Percentiles rank a stretch among this genome's conserved stretches.
Evolutionary conservation across 2,888 invertebrate species (phyloP).

Genomic region (Antheraea assamensis): DNA sequence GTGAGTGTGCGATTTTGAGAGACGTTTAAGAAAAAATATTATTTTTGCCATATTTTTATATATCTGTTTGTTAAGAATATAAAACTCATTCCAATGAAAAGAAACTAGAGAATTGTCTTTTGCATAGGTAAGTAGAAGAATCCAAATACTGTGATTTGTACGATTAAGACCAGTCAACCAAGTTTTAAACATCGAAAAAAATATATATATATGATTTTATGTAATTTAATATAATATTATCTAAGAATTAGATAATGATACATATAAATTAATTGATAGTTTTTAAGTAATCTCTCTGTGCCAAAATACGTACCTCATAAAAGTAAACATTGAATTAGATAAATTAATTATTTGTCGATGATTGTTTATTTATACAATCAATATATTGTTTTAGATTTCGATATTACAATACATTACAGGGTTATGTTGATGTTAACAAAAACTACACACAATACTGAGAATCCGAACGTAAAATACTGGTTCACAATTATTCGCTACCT

Average conservation of each 20-base stretch:
- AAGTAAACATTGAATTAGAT: slow-evolving; percentile 79
- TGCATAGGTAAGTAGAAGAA: slow-evolving; percentile 77
- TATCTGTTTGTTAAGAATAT: slow-evolving; percentile 59
- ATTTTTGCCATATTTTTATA: slow-evolving; percentile 71
- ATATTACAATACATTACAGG: slow-evolving; percentile 22
- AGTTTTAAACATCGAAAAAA: slow-evolving; percentile 78
- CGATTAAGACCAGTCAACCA: slow-evolving; percentile 81
- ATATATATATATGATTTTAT: slow-evolving; percentile 60
- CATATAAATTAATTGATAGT: slow-evolving; percentile 73
- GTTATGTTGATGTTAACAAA: slow-evolving; percentile 14
- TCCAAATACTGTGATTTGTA: slow-evolving; percentile 81
- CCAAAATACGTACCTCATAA: slow-evolving; percentile 92
- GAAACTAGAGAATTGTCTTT: slow-evolving; percentile 71
- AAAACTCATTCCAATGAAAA: slow-evolving; percentile 73
- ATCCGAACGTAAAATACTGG: neutral
- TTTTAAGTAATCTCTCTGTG: slow-evolving; percentile 86
- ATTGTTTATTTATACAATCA: slow-evolving; percentile 58
- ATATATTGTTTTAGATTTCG: slow-evolving; percentile 62
- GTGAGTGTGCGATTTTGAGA: slow-evolving; percentile 28
- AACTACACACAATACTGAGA: neutral
- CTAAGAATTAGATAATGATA: slow-evolving; percentile 69
- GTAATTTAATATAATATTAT: slow-evolving; percentile 68
- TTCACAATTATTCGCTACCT: neutral
- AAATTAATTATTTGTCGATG: slow-evolving; percentile 69
- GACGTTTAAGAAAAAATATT: slow-evolving; percentile 40